Conservation (phyloP, 2,113 vertebrate genomes). For the Anser cygnoides region DNA sequence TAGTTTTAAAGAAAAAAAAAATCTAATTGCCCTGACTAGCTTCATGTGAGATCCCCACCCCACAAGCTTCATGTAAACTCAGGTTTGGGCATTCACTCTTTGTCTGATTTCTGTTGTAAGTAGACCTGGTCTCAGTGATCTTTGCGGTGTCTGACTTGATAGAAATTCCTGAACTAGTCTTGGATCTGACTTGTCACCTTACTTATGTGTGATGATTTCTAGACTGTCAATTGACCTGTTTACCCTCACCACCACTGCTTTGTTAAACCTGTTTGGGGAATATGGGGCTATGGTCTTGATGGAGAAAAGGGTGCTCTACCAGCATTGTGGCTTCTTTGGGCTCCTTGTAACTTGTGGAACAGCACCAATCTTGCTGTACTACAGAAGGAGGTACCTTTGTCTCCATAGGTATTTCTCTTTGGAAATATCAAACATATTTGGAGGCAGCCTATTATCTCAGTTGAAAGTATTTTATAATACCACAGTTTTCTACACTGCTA, state of each 20-base stretch:
- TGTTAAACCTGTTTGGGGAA: neutral
- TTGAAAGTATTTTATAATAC: neutral
- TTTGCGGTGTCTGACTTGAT: neutral
- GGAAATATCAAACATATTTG: slow-evolving; percentile 13
- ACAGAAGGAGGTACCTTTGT: neutral
- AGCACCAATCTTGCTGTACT: neutral
- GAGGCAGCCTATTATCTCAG: slow-evolving; percentile 31
- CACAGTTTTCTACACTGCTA: neutral
- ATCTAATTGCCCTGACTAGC: neutral
- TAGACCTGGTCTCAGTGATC: neutral
- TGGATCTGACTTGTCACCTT: neutral
- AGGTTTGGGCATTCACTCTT: neutral
- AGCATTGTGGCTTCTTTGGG: accelerated
- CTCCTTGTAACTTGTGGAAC: neutral
- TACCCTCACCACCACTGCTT: neutral
- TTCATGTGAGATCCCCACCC: neutral
- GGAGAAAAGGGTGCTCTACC: neutral
- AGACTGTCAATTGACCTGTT: too few species aligned
- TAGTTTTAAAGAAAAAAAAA: neutral
- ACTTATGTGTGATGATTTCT: neutral
- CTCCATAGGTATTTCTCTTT: slow-evolving; percentile 17
- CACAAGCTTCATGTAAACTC: neutral
- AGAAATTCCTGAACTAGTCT: neutral
- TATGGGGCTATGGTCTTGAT: too few species aligned
- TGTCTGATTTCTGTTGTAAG: too few species aligned